Evolutionary conservation across 2,888 invertebrate genomes (phyloP), one percentile per base, ranked within the genome.

Genomic region (Apodemia zela): DNA sequence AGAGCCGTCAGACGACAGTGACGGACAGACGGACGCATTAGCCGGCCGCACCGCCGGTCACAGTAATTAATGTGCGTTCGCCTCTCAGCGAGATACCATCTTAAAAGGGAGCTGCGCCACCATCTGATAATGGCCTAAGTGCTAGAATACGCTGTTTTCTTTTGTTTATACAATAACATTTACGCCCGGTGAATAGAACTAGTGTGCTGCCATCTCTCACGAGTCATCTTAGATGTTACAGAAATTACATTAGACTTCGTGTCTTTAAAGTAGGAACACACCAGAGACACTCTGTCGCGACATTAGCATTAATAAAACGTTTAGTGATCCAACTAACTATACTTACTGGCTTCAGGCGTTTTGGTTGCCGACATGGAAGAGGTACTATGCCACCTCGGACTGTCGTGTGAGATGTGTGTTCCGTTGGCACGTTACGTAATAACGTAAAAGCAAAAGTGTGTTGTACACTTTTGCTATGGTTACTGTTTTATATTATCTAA

Each of bases 1-100:
- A 49, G 49, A 49, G 49, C 18, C 49, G 18, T 51, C 51, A 51
- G 25, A 25, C 51, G 25, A 3, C 21, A 5, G 18, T 51, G 51
- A 51, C 21, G 51, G 51, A 51, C 54, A 54, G 54, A 54, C 54
- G 54, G 54, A 54, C 54, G 54, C 54, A 54, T 54, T 54, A 54
- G 54, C 54, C 51, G 51, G 51, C 51, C 51, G 21, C 11, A 6
- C 42, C 42, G 42, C 42, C n/a, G 54, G 15, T 2, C 7, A 25
- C 21, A 33, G 45, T 49, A 35, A 59, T 63, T 63, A 63, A 63
- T 33, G n/a, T 47, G 49, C 47, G 33, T 35, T 58, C 25, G 59
- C 33, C 59, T 33, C 21, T 60, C 21, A 59, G 25, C 47, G 25
- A 59, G 62, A 63, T 63, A 63, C 47, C 62, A 63, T 63, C 63